Evolutionary conservation across 2,797 vertebrate species (phyloP).

Genomic region (Octomys mimax): DNA sequence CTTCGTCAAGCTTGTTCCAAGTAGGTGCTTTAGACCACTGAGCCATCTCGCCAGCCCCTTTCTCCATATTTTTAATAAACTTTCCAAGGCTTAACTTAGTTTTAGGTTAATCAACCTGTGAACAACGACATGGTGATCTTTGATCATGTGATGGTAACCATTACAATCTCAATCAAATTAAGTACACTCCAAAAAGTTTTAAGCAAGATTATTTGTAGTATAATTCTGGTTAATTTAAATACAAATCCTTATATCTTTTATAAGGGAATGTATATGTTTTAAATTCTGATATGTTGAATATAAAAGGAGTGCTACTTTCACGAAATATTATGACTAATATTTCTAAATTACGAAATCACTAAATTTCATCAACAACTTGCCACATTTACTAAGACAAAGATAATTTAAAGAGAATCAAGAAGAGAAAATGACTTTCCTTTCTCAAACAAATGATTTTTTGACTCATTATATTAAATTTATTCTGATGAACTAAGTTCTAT

Average conservation of each 20-base stretch:
- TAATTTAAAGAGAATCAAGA: background rate
- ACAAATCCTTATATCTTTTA: constrained; percentile 26
- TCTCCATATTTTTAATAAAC: too few relatives aligned
- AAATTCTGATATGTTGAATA: constrained; percentile 35
- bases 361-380: constrained; percentile 39
- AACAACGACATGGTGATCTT: background rate
- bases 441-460: constrained; percentile 42
- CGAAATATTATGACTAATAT: background rate
- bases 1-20: too few relatives aligned
- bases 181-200: background rate
- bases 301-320: background rate
- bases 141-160: background rate
- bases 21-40: too few relatives aligned
- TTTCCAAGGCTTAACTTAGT: constrained; percentile 9
- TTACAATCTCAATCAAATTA: constrained; percentile 59
- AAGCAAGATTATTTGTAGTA: constrained; percentile 36
- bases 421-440: constrained; percentile 44
- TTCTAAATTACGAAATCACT: constrained; percentile 43
- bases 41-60: too few relatives aligned
- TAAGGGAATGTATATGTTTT: background rate
- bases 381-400: constrained; percentile 49
- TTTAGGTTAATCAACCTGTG: constrained; percentile 54
- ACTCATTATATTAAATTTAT: constrained; percentile 55
- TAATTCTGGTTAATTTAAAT: constrained; percentile 17
- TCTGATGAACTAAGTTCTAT: constrained; percentile 61